Conservation (phyloP, 2,113 vertebrate genomes). For the Tetrao urogallus region DNA sequence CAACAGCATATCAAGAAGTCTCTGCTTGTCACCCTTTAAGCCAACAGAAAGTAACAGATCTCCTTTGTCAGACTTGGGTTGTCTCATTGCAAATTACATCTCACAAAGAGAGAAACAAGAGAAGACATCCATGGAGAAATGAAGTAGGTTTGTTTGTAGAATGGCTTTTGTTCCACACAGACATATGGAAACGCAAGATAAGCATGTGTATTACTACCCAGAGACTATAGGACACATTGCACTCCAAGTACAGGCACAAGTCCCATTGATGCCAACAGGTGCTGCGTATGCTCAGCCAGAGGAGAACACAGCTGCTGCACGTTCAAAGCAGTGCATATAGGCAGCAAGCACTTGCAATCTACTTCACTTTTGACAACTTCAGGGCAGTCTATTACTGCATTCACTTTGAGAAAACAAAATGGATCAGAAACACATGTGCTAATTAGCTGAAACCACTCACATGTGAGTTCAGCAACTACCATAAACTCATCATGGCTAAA, state of each 20-base stretch:
- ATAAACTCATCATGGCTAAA: background rate
- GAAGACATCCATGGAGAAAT: background rate
- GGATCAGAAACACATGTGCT: background rate
- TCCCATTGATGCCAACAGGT: background rate
- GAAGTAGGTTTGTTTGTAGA: background rate
- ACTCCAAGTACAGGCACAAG: background rate
- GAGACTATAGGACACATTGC: background rate
- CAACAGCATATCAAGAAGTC: background rate
- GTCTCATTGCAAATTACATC: constrained; percentile 20
- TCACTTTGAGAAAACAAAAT: background rate
- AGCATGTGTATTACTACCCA: background rate
- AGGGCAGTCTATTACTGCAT: background rate
- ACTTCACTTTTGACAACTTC: background rate
- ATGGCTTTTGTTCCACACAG: background rate
- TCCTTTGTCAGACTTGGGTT: constrained; percentile 1
- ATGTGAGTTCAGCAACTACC: background rate
- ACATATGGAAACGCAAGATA: constrained; percentile 62
- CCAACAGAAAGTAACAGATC: background rate
- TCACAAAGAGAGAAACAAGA: background rate
- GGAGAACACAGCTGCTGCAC: background rate
- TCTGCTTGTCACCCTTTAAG: background rate
- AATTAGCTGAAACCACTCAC: constrained; percentile 11
- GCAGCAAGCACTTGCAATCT: background rate
- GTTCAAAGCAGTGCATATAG: background rate
- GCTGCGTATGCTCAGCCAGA: background rate